These are phyloP conservation scores for Epizoanthus fatuus DNA, from an alignment of 92 coral and sea anemone genomes.

Conservation along the genomic window DNA sequence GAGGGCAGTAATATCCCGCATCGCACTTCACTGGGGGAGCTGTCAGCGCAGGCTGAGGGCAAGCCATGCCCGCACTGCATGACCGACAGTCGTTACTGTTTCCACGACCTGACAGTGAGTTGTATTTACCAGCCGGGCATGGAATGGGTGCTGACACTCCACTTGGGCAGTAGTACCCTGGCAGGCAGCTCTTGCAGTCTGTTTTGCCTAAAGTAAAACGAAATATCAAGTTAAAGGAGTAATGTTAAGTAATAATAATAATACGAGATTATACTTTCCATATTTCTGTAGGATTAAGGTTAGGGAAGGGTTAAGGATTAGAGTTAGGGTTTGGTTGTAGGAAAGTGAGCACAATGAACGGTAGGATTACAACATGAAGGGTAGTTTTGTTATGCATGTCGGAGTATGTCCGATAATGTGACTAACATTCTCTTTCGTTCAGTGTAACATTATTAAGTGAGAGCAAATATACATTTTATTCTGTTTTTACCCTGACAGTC, in stretches of 20 bases:
- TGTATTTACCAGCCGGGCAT: constrained; percentile 89
- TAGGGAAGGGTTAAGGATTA: too few species aligned
- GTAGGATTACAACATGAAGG: too few species aligned
- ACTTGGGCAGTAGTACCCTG: constrained; percentile 85
- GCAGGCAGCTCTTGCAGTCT: constrained; percentile 94
- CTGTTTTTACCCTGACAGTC: too few species aligned
- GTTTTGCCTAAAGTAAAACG: constrained; percentile 50
- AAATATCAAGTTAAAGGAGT: not conserved
- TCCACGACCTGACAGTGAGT: constrained; percentile 61
- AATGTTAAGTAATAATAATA: not conserved
- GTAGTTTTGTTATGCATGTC: too few species aligned
- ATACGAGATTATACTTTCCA: not conserved
- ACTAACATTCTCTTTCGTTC: too few species aligned
- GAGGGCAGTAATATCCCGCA: constrained; percentile 96
- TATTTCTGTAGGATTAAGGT: too few species aligned
- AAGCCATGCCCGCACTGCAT: constrained; percentile 98
- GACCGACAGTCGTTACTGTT: constrained; percentile 80
- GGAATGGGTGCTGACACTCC: constrained; percentile 89
- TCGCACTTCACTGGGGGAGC: constrained; percentile 92
- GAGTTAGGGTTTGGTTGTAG: too few species aligned
- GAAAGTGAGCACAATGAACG: too few species aligned
- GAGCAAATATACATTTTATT: too few species aligned
- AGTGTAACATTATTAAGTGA: too few species aligned
- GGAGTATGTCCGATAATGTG: too few species aligned
- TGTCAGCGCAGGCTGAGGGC: constrained; percentile 86